phyloP scores from a whole-genome alignment of 2,888 invertebrate species.

The Parnassius glacialis region DNA sequence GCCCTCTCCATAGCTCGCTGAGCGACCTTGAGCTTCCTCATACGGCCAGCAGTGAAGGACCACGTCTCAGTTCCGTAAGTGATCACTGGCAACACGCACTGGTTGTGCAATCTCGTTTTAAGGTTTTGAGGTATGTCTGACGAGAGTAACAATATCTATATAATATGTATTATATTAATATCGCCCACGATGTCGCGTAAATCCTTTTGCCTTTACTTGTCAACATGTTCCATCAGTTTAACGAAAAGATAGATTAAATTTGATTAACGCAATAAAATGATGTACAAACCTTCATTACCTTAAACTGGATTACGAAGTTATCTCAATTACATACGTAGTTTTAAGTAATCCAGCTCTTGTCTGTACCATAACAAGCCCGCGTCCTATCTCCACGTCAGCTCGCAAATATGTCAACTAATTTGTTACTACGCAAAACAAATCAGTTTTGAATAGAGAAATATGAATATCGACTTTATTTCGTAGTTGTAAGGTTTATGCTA shows the following conservation, averaged over 20 bases:
- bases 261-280: not conserved
- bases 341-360: slow-evolving; percentile 2
- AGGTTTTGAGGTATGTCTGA: too few species aligned
- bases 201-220: too few species aligned
- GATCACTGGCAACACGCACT: too few species aligned
- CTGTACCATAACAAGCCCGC: slow-evolving; percentile 4
- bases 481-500: not conserved
- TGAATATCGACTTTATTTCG: not conserved
- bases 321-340: not conserved
- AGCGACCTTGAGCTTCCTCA: too few species aligned
- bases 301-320: slow-evolving; percentile 1
- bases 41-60: too few species aligned
- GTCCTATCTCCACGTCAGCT: slow-evolving; percentile 9
- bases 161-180: too few species aligned
- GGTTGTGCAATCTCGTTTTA: too few species aligned
- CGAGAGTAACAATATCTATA: too few species aligned
- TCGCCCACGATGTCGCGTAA: too few species aligned
- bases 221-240: not conserved
- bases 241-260: not conserved
- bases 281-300: not conserved
- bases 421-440: not conserved
- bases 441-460: not conserved
- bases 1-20: too few species aligned
- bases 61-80: too few species aligned
- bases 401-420: slow-evolving; percentile 9